These are phyloP conservation scores for Hanleya hanleyi DNA, from an alignment of 2,888 invertebrate genomes.

Conservation along the genomic window DNA sequence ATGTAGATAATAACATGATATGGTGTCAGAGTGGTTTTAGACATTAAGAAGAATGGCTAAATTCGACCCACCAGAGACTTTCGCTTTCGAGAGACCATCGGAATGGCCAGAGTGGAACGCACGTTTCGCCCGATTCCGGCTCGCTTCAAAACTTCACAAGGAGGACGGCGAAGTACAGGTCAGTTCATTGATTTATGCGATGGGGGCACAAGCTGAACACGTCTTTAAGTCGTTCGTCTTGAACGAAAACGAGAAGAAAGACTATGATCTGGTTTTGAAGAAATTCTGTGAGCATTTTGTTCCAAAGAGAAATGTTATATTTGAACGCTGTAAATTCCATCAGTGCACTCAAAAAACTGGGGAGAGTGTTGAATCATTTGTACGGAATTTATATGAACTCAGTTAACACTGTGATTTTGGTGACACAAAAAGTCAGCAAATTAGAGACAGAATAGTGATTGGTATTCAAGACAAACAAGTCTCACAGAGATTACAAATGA, in stretches of 20 bases:
- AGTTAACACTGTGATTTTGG: slow-evolving; percentile 13
- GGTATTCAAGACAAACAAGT: background rate
- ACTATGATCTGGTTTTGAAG: slow-evolving; percentile 1
- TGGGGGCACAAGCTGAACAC: slow-evolving; percentile 16
- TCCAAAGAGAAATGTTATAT: slow-evolving; percentile 17
- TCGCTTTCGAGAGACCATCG: slow-evolving; percentile 17
- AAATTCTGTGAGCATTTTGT: slow-evolving; percentile 20
- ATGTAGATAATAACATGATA: too few relatives aligned
- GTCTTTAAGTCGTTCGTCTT: slow-evolving; percentile 6
- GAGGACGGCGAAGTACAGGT: slow-evolving; percentile 27
- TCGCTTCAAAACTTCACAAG: slow-evolving; percentile 33
- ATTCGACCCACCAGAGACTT: background rate
- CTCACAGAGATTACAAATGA: slow-evolving; percentile 5
- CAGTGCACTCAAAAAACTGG: background rate
- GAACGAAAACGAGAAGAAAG: background rate
- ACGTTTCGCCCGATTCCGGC: slow-evolving; percentile 25
- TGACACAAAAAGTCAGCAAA: background rate
- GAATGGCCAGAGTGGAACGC: slow-evolving; percentile 37
- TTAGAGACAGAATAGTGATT: background rate
- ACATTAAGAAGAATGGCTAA: background rate
- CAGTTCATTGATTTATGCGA: slow-evolving; percentile 15
- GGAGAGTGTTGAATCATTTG: slow-evolving; percentile 13
- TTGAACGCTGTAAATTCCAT: slow-evolving; percentile 18
- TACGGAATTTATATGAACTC: slow-evolving; percentile 13
- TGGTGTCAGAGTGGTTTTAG: slow-evolving; percentile 3